These are phyloP conservation scores for Zosterops lateralis DNA, from an alignment of 2,113 vertebrate species.

Conservation along the genomic window DNA sequence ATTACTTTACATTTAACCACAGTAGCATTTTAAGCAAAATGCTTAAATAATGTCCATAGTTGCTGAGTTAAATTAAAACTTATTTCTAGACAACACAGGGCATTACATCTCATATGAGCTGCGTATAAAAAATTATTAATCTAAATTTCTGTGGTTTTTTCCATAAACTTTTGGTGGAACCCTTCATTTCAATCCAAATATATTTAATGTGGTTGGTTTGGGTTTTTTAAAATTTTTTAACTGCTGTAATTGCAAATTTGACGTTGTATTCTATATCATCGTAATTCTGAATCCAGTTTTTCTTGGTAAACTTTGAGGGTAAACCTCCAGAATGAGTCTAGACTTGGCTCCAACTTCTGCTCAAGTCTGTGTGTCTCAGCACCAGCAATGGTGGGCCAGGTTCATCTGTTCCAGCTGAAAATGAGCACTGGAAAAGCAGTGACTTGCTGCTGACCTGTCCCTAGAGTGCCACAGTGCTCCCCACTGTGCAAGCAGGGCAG, in stretches of 20 bases:
- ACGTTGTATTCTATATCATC: neutral
- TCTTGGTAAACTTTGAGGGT: neutral
- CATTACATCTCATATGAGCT: neutral
- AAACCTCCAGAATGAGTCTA: neutral
- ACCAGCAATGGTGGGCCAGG: neutral
- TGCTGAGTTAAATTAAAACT: neutral
- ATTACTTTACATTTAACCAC: neutral
- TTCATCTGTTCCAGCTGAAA: neutral
- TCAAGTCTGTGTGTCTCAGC: neutral
- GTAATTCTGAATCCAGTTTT: neutral
- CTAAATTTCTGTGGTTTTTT: rapidly evolving
- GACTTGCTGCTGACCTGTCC: neutral
- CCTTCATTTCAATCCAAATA: neutral
- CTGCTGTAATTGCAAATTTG: neutral
- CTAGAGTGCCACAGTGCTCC: neutral
- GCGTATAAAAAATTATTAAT: neutral
- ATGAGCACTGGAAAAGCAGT: neutral
- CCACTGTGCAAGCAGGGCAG: neutral
- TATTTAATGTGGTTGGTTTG: neutral
- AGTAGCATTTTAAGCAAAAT: neutral
- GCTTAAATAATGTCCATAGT: neutral
- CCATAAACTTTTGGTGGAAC: neutral
- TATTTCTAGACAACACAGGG: neutral
- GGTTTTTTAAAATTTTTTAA: neutral
- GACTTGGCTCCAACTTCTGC: neutral